Base-by-base conservation (phyloP, 1,140 invertebrate genomes). In the Papilio helenus region DNA sequence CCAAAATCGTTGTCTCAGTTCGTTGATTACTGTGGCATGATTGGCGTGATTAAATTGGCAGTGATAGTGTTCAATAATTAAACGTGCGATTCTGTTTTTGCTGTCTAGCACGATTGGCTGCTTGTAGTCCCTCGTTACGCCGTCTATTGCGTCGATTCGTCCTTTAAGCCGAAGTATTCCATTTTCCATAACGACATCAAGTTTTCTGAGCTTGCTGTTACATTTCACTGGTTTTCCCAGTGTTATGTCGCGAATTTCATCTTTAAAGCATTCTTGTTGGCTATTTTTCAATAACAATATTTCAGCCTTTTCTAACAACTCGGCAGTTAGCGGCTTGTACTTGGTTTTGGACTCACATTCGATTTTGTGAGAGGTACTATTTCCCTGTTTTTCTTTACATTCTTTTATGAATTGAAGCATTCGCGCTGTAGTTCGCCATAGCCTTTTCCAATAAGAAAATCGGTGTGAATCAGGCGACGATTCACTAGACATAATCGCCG, bases 11-110 rank as follows among this genome's bases (percentile, higher is more conserved):
- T 81, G 79, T 7, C 80, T n/a, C 7, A 82, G 7, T 68, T 82
- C 83, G 26, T 84, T 84, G 2, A 82, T 79, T 1, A 84, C 80
- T 14, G 80, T 80, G 7, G 71, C 80, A 34, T 76, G 58, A 44
- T 81, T 83, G 3, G 55, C 82, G 26, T 83, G 82, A 18, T 71
- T 58, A 72, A 79, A 81, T 2, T 1, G n/a, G 20, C 34, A 4
- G 42, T 83, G 82, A 42, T 68, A 83, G n/a, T 80, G n/a, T 10
- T 77, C 34, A 18, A 83, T 65, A 9, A 58, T 20, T 23, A 58
- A 20, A 20, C 55, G 55, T 20, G 8, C 8, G 5, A 58, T 65
- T 23, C n/a, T 14, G 16, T 80, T 16, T 44, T 71, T 55, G 0
- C 79, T n/a, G 9, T 80, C 79, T 4, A 80, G 23, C 12, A 80